Percentiles rank a stretch among this genome's conserved stretches.
phyloP scores from a whole-genome alignment of 2,888 invertebrate genomes.

The Sympetrum striolatum region DNA sequence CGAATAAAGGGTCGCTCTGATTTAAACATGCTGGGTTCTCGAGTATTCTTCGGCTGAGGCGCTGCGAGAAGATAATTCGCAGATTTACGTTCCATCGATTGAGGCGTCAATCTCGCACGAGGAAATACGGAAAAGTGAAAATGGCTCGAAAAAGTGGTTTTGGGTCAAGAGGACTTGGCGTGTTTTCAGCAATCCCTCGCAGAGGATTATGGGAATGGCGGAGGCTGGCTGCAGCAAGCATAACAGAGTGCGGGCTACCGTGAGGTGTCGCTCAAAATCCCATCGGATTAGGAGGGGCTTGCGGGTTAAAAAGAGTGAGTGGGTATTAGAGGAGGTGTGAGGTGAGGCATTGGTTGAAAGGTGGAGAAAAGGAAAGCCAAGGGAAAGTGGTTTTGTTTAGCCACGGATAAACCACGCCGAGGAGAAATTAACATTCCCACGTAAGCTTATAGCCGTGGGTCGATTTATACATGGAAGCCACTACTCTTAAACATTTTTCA shows the following conservation, averaged over 20 bases:
- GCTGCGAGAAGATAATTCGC: too few relatives aligned
- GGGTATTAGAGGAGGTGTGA: neutral
- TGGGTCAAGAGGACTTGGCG: neutral
- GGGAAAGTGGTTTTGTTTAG: neutral
- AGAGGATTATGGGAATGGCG: slow-evolving; percentile 31
- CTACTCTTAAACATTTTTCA: too few relatives aligned
- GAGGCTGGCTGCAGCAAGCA: slow-evolving; percentile 20
- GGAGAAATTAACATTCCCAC: too few relatives aligned
- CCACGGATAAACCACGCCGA: too few relatives aligned
- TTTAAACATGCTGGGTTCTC: too few relatives aligned
- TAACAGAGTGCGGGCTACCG: slow-evolving; percentile 33
- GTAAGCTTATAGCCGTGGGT: too few relatives aligned
- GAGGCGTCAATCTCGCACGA: too few relatives aligned
- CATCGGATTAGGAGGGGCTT: slow-evolving; percentile 26
- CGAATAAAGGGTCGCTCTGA: too few relatives aligned
- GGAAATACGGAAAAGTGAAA: neutral
- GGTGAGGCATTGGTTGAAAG: neutral
- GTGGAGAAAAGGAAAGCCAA: neutral
- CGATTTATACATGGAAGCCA: too few relatives aligned
- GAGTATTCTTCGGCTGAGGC: too few relatives aligned
- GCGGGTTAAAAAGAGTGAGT: neutral
- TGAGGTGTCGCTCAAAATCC: slow-evolving; percentile 42
- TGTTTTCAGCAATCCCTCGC: slow-evolving; percentile 1
- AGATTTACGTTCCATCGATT: too few relatives aligned
- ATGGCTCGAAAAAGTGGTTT: neutral